Evolutionary conservation across 2,888 invertebrate species (phyloP).

Genomic region (Dinocampus coccinellae): DNA sequence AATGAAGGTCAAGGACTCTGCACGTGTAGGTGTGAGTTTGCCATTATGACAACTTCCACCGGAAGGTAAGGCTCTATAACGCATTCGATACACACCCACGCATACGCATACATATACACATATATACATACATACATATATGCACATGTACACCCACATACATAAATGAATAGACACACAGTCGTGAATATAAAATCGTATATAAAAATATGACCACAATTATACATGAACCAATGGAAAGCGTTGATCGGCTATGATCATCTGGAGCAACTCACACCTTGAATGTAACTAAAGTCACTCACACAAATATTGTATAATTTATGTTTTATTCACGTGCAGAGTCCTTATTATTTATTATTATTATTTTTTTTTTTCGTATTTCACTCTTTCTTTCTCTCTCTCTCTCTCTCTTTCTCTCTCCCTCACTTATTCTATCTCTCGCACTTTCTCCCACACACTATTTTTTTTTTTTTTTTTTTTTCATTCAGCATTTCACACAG

Average conservation of each 20-base stretch:
- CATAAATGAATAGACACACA: too few species aligned
- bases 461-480: neutral
- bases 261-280: neutral
- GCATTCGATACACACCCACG: neutral
- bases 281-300: neutral
- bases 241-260: neutral
- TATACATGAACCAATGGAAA: too few species aligned
- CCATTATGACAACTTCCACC: neutral
- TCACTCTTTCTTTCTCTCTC: constrained; percentile 1
- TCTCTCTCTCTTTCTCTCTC: neutral
- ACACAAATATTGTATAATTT: neutral
- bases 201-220: too few species aligned
- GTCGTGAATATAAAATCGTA: too few species aligned
- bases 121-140: neutral
- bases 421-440: neutral
- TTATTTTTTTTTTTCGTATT: neutral
- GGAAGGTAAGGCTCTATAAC: neutral
- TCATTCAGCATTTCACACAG: constrained; percentile 6
- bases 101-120: neutral
- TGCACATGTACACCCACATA: too few species aligned
- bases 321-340: constrained; percentile 8
- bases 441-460: neutral
- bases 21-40: neutral
- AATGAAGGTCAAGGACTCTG: constrained; percentile 30
- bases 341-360: neutral